Base-by-base conservation (phyloP, 2,888 invertebrate genomes). In the Liodrosophila aerea region DNA sequence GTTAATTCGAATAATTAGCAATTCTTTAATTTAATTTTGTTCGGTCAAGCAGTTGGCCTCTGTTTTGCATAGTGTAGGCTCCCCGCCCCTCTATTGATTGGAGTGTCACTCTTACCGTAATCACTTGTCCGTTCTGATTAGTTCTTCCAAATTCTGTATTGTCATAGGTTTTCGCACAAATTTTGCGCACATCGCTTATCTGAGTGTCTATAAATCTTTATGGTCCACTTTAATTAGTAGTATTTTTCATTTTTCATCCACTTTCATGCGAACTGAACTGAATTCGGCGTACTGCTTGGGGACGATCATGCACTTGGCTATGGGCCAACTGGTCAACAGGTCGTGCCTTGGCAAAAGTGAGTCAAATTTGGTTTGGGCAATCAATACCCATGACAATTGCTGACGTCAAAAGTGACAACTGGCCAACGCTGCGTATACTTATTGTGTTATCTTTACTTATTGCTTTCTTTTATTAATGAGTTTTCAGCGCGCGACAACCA, bases 1-100 rank as follows among this genome's bases (percentile, higher is more conserved):
- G 65, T 73, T 75, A 70, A 80, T 64, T 63, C 58, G 22, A 43
- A 11, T 43, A 81, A 83, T 77, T 83, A 73, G 51, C 69, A 64
- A 46, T n/a, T 52, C n/a, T 60, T 46, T 45, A 34, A 52, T 39
- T 64, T 49, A 59, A 31, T 22, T 22, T 22, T 22, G 5, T 22
- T 22, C 3, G 22, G 22, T 4, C 22, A 22, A 22, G 22, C 5
- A 4, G 22, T 22, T 22, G 22, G 22, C 22, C 22, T 22, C 22
- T 22, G 22, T 5, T 5, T n/a, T n/a, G n/a, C n/a, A n/a, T n/a
- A n/a, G n/a, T n/a, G n/a, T n/a, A n/a, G n/a, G n/a, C n/a, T n/a
- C n/a, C n/a, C n/a, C n/a, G n/a, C n/a, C n/a, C n/a, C n/a, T n/a
- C n/a, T n/a, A n/a, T n/a, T n/a, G n/a, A n/a, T n/a, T n/a, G n/a